Conservation (phyloP, 2,888 invertebrate species). For the Xanthorhoe spadicearia region DNA sequence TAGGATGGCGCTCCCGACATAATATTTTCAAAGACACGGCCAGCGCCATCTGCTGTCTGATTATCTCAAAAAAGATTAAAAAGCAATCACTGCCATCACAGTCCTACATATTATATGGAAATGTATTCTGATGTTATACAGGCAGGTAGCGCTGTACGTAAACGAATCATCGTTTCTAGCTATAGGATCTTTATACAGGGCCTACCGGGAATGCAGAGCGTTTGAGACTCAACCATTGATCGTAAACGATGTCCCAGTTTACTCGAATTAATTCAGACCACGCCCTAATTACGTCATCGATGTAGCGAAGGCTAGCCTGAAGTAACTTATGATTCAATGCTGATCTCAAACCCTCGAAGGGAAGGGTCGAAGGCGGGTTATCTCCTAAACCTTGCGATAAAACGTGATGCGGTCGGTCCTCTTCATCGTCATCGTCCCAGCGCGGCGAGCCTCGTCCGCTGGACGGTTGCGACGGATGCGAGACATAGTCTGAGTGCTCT, state of each 20-base stretch:
- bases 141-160: conserved; percentile 74
- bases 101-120: conserved; percentile 34
- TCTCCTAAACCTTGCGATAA: conserved; percentile 78
- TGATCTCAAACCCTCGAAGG: conserved; percentile 45
- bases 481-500: conserved; percentile 70
- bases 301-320: conserved; percentile 9
- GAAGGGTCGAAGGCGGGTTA: conserved; percentile 29
- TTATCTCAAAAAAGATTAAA: conserved; percentile 22
- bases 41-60: conserved; percentile 78
- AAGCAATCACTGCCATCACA: conserved; percentile 79
- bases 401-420: conserved; percentile 71
- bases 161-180: conserved; percentile 48
- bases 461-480: conserved; percentile 73
- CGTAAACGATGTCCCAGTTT: not conserved
- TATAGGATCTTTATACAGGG: conserved; percentile 49
- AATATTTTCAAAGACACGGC: conserved; percentile 55
- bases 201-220: conserved; percentile 56
- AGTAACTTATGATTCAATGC: not conserved
- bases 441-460: conserved; percentile 80
- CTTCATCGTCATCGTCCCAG: conserved; percentile 79
- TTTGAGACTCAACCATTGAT: conserved; percentile 59
- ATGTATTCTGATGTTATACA: conserved; percentile 39
- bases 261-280: conserved; percentile 7
- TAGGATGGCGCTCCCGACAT: conserved; percentile 79
- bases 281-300: conserved; percentile 5